Evolutionary conservation across 1,140 invertebrate species (phyloP).

Genomic region (Drosophila trapezifrons): DNA sequence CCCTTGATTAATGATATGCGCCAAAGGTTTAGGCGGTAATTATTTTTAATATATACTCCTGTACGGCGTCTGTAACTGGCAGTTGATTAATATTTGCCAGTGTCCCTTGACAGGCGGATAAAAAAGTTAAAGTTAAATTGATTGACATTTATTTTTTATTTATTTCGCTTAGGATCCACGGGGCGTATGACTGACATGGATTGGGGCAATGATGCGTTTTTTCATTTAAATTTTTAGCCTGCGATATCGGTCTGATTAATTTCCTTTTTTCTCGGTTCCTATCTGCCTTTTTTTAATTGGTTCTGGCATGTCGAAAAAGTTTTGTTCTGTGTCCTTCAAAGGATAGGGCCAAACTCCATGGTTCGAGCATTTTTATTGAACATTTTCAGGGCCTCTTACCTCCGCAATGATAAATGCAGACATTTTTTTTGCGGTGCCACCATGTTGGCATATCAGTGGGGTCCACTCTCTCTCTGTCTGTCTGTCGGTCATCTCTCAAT

Average conservation of each 20-base stretch:
- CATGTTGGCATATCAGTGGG: conserved; percentile 13
- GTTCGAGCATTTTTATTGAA: conserved; percentile 5
- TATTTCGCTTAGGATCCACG: conserved; percentile 7
- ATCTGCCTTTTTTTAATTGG: conserved; percentile 25
- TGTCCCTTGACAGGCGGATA: conserved; percentile 16
- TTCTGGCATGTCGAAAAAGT: conserved; percentile 17
- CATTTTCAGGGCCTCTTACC: neutral
- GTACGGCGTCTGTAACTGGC: conserved; percentile 56
- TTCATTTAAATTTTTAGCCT: conserved; percentile 49
- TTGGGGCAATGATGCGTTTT: conserved; percentile 20
- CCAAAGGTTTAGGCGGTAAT: conserved; percentile 60
- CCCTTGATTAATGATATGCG: conserved; percentile 68
- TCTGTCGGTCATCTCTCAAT: conserved; percentile 13
- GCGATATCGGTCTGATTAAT: conserved; percentile 42
- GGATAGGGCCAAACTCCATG: neutral
- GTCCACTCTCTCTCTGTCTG: conserved; percentile 25
- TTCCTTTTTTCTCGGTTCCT: neutral
- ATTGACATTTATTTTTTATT: conserved; percentile 48
- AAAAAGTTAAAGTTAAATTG: conserved; percentile 39
- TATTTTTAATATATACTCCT: conserved; percentile 73
- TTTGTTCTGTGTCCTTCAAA: conserved; percentile 11
- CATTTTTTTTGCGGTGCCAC: neutral
- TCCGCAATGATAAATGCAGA: conserved; percentile 6
- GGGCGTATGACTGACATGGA: conserved; percentile 66
- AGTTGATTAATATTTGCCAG: conserved; percentile 66